These are phyloP conservation scores for Drosophila parvula DNA, from an alignment of 1,140 invertebrate species.

Conservation along the genomic window DNA sequence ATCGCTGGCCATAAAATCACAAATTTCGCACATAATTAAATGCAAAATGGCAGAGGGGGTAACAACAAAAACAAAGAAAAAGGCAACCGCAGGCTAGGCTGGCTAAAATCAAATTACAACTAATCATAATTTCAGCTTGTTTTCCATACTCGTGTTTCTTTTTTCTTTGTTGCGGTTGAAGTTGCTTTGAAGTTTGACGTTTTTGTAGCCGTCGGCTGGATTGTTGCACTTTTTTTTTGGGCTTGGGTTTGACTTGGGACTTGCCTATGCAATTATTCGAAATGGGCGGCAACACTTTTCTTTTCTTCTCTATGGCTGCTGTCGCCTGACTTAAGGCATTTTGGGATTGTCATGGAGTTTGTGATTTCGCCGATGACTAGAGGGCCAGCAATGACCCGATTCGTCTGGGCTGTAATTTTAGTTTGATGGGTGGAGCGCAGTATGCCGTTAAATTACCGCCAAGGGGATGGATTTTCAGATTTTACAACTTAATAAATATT, in stretches of 20 bases:
- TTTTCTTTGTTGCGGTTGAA: constrained; percentile 39
- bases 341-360: constrained; percentile 44
- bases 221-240: constrained; percentile 36
- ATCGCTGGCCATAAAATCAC: constrained; percentile 51
- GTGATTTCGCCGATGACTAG: constrained; percentile 28
- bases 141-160: constrained; percentile 20
- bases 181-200: constrained; percentile 51
- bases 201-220: constrained; percentile 31
- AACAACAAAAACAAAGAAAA: background rate
- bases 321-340: constrained; percentile 31
- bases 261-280: constrained; percentile 61
- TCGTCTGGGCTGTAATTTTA: constrained; percentile 14
- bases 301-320: constrained; percentile 12
- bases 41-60: constrained; percentile 29
- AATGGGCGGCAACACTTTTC: constrained; percentile 57
- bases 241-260: constrained; percentile 21
- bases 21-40: constrained; percentile 79
- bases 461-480: background rate
- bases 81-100: constrained; percentile 35
- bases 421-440: constrained; percentile 7
- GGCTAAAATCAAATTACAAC: constrained; percentile 71
- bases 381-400: constrained; percentile 35
- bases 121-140: constrained; percentile 62
- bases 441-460: constrained; percentile 16
- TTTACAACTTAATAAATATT: constrained; percentile 32